These are phyloP conservation scores for Phaenicophaeus curvirostris DNA, from an alignment of 2,797 vertebrate genomes.

Conservation along the genomic window DNA sequence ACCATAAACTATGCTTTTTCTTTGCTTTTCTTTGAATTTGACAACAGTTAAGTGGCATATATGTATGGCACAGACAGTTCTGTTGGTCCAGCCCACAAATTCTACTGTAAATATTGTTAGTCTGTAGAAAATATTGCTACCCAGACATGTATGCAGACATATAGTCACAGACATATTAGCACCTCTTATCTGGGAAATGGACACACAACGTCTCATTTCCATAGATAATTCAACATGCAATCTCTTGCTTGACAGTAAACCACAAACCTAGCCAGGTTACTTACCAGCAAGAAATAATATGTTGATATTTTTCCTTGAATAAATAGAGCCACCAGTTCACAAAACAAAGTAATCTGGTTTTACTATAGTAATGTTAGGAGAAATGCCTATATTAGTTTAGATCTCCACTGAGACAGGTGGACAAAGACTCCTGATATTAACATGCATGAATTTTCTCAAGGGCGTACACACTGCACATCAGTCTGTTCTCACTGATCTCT, in stretches of 20 bases:
- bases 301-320: background rate
- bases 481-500: background rate
- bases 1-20: background rate
- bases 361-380: background rate
- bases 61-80: background rate
- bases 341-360: background rate
- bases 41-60: background rate
- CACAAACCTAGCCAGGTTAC: background rate
- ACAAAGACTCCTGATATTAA: background rate
- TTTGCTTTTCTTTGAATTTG: background rate
- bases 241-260: background rate
- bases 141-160: background rate
- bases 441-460: background rate
- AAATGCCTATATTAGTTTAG: background rate
- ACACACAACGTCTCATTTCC: background rate
- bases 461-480: background rate
- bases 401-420: background rate
- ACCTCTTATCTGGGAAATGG: background rate
- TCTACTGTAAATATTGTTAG: background rate
- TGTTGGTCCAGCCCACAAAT: background rate
- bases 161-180: background rate
- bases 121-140: background rate
- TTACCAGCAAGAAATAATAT: background rate
- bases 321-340: background rate
- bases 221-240: background rate